A percentile compares a stretch with the other conserved stretches of the same genome.
Conservation (phyloP, 2,113 vertebrate species). For the Burhinus bistriatus region DNA sequence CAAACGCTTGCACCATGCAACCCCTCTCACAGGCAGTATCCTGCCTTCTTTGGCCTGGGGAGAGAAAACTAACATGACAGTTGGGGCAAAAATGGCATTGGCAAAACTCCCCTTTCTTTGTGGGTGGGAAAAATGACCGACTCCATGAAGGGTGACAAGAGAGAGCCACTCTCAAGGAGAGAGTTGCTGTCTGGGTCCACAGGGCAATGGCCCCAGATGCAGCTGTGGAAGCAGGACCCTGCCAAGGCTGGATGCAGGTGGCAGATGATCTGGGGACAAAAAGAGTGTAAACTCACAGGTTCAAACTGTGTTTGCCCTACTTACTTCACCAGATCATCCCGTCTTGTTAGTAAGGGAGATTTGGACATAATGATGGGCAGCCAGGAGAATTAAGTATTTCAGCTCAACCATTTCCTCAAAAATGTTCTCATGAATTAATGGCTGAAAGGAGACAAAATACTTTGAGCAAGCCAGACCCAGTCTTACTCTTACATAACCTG, state of each 20-base stretch:
- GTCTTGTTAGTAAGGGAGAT: not conserved
- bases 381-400: not conserved
- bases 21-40: not conserved
- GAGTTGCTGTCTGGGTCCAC: not conserved
- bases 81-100: not conserved
- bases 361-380: not conserved
- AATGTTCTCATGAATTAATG: not conserved
- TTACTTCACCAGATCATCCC: not conserved
- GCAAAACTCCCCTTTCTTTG: not conserved
- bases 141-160: not conserved
- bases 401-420: not conserved
- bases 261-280: not conserved
- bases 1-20: not conserved
- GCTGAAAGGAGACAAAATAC: not conserved
- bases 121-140: not conserved
- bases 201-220: not conserved
- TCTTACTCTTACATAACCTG: not conserved
- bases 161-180: rapidly evolving
- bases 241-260: not conserved
- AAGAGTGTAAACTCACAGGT: not conserved
- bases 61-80: not conserved
- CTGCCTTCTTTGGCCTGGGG: not conserved
- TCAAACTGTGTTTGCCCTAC: not conserved
- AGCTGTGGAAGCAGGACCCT: not conserved
- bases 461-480: not conserved